phyloP scores from a whole-genome alignment of 2,797 vertebrate species.

The Xenentodon cancila region DNA sequence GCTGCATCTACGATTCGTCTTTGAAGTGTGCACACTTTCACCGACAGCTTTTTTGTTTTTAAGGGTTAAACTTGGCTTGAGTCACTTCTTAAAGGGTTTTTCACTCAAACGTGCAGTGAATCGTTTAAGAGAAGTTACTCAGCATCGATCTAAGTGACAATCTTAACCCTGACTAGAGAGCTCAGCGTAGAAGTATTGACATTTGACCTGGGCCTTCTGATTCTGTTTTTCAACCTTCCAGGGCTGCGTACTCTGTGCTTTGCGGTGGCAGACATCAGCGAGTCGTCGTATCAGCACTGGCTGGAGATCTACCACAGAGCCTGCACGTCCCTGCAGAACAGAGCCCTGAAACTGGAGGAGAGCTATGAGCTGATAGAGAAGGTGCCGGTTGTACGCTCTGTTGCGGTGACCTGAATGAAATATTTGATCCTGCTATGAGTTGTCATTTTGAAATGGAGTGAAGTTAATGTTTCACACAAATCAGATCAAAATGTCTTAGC shows the following conservation, averaged over 20 bases:
- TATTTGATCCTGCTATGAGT: no score
- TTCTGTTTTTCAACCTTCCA: slow-evolving; percentile 56
- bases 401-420: background rate
- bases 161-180: no score
- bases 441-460: no score
- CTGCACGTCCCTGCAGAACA: slow-evolving; percentile 91
- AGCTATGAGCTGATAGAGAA: slow-evolving; percentile 98
- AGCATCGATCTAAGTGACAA: background rate
- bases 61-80: no score
- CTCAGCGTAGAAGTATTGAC: background rate
- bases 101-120: background rate
- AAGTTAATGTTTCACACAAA: background rate
- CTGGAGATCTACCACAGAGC: slow-evolving; percentile 88
- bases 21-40: no score
- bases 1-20: no score
- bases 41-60: no score
- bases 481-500: no score
- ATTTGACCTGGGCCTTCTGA: slow-evolving; percentile 14
- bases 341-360: slow-evolving; percentile 94
- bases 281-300: slow-evolving; percentile 94
- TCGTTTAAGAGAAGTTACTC: background rate
- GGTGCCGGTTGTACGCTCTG: slow-evolving; percentile 70
- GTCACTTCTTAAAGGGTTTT: background rate
- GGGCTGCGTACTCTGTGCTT: slow-evolving; percentile 96
- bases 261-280: slow-evolving; percentile 92